A percentile compares a stretch with the other conserved stretches of the same genome.
These are phyloP conservation scores for Pleuronectes platessa DNA, from an alignment of 2,113 vertebrate genomes.

Conservation along the genomic window DNA sequence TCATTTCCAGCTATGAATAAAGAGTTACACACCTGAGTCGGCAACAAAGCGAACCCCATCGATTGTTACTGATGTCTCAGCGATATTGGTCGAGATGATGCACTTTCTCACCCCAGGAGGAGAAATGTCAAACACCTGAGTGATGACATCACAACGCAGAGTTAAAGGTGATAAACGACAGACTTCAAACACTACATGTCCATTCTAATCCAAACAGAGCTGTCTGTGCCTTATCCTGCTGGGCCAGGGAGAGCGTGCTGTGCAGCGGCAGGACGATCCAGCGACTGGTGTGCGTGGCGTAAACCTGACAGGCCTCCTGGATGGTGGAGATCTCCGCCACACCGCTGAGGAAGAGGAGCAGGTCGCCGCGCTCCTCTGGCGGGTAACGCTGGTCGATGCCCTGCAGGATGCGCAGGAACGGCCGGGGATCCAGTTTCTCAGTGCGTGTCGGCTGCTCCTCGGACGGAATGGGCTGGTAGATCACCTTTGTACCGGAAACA, in stretches of 20 bases:
- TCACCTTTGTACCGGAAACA: slow-evolving; percentile 78
- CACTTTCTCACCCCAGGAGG: slow-evolving; percentile 92
- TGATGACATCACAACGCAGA: neutral
- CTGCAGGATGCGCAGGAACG: slow-evolving; percentile 90
- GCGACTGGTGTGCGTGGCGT: slow-evolving; percentile 85
- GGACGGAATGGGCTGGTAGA: slow-evolving; percentile 87
- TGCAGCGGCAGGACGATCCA: slow-evolving; percentile 92
- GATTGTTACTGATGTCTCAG: slow-evolving; percentile 94
- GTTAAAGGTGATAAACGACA: neutral
- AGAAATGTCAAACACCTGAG: slow-evolving; percentile 90
- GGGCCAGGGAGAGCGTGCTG: slow-evolving; percentile 88
- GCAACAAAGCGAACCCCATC: slow-evolving; percentile 93
- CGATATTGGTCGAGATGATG: slow-evolving; percentile 94
- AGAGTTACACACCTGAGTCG: slow-evolving; percentile 86
- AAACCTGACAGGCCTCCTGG: slow-evolving; percentile 87
- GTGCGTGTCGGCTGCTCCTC: slow-evolving; percentile 77
- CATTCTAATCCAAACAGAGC: neutral
- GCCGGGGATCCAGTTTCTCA: slow-evolving; percentile 88
- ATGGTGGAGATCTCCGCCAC: slow-evolving; percentile 89
- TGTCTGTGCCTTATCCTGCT: slow-evolving; percentile 90
- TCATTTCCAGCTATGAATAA: neutral
- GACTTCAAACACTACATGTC: neutral
- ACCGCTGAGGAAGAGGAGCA: slow-evolving; percentile 94
- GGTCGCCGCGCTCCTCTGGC: slow-evolving; percentile 88
- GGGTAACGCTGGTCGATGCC: slow-evolving; percentile 91